A percentile compares a stretch with the other conserved stretches of the same genome.
phyloP scores from a whole-genome alignment of 2,888 invertebrate species.

The Lasioglossum figueresi region DNA sequence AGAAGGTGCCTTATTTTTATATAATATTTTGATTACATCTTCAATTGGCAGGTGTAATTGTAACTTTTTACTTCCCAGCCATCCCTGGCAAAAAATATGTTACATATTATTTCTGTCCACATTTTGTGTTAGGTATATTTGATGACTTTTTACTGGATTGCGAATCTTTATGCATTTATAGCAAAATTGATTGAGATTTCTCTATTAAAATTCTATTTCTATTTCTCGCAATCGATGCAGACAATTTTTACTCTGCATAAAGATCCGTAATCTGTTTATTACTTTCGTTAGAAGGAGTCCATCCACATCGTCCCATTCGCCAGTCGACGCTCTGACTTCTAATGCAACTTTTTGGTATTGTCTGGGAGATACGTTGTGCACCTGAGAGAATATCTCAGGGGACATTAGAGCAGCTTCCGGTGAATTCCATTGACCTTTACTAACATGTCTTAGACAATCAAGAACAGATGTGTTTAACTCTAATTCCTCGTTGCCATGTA shows the following conservation, averaged over 20 bases:
- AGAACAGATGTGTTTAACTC: conserved; percentile 83
- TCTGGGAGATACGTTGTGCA: conserved; percentile 85
- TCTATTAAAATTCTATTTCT: too few species aligned
- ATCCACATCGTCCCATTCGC: conserved; percentile 88
- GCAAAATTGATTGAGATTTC: too few species aligned
- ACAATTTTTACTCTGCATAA: too few species aligned
- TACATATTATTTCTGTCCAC: background rate
- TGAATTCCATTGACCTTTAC: conserved; percentile 85
- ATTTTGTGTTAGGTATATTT: background rate
- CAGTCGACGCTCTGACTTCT: conserved; percentile 86
- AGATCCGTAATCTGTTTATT: background rate
- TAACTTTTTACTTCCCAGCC: conserved; percentile 84
- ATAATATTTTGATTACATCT: conserved; percentile 83
- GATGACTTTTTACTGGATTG: conserved; percentile 77
- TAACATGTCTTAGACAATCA: conserved; percentile 85
- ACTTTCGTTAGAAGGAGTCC: conserved; percentile 87
- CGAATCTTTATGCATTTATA: too few species aligned
- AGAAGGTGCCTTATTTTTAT: conserved; percentile 82
- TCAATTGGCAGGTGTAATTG: conserved; percentile 83
- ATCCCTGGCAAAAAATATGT: conserved; percentile 78
- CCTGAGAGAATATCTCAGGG: conserved; percentile 85
- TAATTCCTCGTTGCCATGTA: conserved; percentile 77
- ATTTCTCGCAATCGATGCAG: too few species aligned
- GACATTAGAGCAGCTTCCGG: conserved; percentile 86
- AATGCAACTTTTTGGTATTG: conserved; percentile 90